A percentile compares a stretch with the other conserved stretches of the same genome.
Evolutionary conservation across 2,113 vertebrate species (phyloP).

Genomic region (Tapirus terrestris): DNA sequence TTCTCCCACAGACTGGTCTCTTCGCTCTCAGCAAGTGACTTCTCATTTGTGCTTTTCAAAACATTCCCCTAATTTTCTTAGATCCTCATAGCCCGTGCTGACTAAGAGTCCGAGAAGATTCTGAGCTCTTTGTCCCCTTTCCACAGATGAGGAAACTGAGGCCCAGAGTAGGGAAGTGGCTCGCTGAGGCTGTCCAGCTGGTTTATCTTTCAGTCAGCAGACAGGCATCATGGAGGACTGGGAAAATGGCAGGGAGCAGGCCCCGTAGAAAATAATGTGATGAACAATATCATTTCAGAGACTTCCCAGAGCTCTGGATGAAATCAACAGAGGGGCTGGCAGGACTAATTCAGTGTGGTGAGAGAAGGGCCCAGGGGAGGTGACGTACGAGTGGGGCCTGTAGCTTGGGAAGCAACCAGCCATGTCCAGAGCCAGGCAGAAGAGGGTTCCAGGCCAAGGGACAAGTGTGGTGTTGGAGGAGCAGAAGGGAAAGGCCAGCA

Average conservation of each 20-base stretch:
- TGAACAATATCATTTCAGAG: neutral
- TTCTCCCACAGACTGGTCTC: neutral
- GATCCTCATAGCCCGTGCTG: neutral
- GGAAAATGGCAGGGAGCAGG: neutral
- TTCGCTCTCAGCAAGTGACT: neutral
- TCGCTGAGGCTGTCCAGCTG: neutral
- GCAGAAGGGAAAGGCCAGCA: neutral
- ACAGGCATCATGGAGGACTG: fast-evolving
- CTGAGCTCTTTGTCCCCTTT: neutral
- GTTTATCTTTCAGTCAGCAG: neutral
- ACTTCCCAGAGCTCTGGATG: neutral
- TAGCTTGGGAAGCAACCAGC: neutral
- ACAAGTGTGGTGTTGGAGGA: neutral
- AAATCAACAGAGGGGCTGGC: neutral
- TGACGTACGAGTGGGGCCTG: neutral
- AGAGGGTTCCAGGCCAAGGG: neutral
- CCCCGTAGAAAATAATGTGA: neutral
- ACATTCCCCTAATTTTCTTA: constrained; percentile 20
- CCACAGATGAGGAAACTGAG: neutral
- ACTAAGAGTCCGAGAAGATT: neutral
- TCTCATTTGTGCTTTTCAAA: neutral
- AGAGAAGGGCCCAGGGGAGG: neutral
- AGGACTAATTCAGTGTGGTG: neutral
- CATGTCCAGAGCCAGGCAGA: neutral
- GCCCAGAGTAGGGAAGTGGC: neutral